Evolutionary conservation across 2,888 invertebrate genomes (phyloP).

Genomic region (Chymomyza procnemis): DNA sequence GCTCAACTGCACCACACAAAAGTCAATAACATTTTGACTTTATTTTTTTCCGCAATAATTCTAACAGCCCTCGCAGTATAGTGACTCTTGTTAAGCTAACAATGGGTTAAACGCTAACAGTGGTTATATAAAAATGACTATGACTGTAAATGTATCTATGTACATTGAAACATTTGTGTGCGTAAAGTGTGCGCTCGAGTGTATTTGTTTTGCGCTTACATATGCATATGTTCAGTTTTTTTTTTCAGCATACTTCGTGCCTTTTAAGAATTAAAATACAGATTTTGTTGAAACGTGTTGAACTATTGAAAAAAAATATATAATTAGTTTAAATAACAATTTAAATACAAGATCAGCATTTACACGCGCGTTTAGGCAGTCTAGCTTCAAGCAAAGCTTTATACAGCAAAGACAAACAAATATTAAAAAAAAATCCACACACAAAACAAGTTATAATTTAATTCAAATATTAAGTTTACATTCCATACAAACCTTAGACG

Average conservation of each 20-base stretch:
- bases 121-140: not conserved
- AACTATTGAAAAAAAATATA: not conserved
- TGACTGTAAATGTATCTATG: not conserved
- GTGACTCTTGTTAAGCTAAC: no score
- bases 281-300: not conserved
- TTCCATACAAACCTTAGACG: not conserved
- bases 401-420: not conserved
- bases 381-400: not conserved
- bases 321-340: not conserved
- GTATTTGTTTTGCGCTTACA: not conserved
- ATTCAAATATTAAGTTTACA: not conserved
- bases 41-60: no score
- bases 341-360: not conserved
- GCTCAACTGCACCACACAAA: no score
- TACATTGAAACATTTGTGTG: no score
- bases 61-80: no score
- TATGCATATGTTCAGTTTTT: not conserved
- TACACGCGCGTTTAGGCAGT: not conserved
- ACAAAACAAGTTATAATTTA: not conserved
- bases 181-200: no score
- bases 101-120: no score
- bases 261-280: not conserved
- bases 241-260: not conserved
- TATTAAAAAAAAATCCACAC: not conserved
- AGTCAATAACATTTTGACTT: no score